Conservation (phyloP, 2,797 vertebrate genomes). For the Propithecus perrieri region DNA sequence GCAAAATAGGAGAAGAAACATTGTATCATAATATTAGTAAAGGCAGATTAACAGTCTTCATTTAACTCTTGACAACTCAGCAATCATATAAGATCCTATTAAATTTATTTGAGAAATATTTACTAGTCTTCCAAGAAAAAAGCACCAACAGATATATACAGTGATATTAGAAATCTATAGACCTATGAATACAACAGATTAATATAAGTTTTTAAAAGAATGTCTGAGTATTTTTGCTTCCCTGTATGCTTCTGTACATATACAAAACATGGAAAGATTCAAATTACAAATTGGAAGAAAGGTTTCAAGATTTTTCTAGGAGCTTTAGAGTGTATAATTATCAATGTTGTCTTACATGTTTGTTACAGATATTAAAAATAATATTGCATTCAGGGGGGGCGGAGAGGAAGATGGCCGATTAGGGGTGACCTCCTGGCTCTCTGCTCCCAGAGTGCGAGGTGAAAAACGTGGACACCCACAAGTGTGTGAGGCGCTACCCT, state of each 20-base stretch:
- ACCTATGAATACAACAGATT: neutral
- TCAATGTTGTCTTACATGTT: neutral
- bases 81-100: neutral
- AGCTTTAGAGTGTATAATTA: neutral
- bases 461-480: too few species aligned
- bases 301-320: neutral
- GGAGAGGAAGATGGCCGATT: too few species aligned
- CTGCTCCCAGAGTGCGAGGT: too few species aligned
- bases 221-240: neutral
- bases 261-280: neutral
- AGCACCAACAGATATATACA: neutral
- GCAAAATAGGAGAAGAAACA: conserved; percentile 42
- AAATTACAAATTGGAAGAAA: neutral
- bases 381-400: neutral
- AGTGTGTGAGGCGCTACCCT: too few species aligned
- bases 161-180: neutral
- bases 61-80: neutral
- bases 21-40: neutral
- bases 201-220: neutral
- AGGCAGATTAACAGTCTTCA: neutral
- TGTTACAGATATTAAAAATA: neutral
- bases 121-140: neutral
- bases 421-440: too few species aligned
- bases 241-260: neutral
- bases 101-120: neutral